These are phyloP conservation scores for Selenia dentaria DNA, from an alignment of 2,888 invertebrate species.

Conservation along the genomic window DNA sequence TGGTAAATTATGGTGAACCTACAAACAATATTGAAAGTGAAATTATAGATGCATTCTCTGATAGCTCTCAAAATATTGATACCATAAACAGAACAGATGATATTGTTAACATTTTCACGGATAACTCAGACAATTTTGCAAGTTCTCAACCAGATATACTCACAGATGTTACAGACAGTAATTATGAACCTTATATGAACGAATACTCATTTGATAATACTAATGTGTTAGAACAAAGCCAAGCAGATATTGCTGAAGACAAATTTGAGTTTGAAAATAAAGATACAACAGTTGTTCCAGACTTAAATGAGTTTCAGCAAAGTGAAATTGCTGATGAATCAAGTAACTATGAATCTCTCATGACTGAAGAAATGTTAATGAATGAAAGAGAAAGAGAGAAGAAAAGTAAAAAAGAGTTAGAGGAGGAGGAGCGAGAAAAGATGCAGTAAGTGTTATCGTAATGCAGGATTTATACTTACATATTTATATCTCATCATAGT, in stretches of 20 bases:
- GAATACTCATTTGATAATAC: constrained; percentile 68
- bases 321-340: constrained; percentile 46
- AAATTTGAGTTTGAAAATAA: constrained; percentile 48
- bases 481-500: too few relatives aligned
- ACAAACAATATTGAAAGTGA: constrained; percentile 55
- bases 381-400: constrained; percentile 87
- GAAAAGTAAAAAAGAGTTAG: constrained; percentile 92
- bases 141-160: constrained; percentile 62
- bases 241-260: constrained; percentile 45
- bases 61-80: constrained; percentile 66
- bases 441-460: constrained; percentile 91
- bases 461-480: too few relatives aligned
- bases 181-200: constrained; percentile 70
- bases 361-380: constrained; percentile 69
- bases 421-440: constrained; percentile 97
- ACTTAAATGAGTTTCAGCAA: constrained; percentile 62
- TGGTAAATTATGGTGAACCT: constrained; percentile 72
- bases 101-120: constrained; percentile 73
- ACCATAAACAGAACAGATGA: constrained; percentile 68
- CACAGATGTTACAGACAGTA: constrained; percentile 53
- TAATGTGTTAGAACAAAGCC: constrained; percentile 46
- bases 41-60: constrained; percentile 63
- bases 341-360: constrained; percentile 60
- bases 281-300: constrained; percentile 45
- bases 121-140: constrained; percentile 60